Evolutionary conservation across 2,113 vertebrate species (phyloP).

Genomic region (Vanacampus margaritifer): DNA sequence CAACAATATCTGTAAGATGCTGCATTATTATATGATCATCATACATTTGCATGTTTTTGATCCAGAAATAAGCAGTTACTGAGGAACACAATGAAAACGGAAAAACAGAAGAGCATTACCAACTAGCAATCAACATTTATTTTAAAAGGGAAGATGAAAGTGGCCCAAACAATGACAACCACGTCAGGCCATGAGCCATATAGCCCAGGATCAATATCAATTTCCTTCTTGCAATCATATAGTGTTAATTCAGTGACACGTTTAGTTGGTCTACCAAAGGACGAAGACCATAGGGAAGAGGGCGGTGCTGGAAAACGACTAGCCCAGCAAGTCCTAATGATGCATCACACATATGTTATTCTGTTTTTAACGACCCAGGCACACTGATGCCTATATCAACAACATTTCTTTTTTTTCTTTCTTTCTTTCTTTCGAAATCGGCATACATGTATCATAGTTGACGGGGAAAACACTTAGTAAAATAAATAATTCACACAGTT

Average conservation of each 20-base stretch:
- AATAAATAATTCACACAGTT: neutral
- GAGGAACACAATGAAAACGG: neutral
- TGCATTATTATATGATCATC: too few species aligned
- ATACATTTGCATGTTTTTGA: neutral
- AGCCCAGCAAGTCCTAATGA: slow-evolving; percentile 2
- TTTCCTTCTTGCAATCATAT: neutral
- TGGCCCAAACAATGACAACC: neutral
- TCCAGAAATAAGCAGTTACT: neutral
- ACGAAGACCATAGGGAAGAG: neutral
- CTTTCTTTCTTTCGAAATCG: neutral
- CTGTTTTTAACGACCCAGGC: neutral
- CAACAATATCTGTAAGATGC: too few species aligned
- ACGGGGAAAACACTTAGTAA: neutral
- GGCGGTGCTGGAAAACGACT: neutral
- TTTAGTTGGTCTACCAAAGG: slow-evolving; percentile 3
- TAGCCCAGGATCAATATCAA: neutral
- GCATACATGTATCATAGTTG: neutral
- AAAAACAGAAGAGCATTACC: neutral
- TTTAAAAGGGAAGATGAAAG: neutral
- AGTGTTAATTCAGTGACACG: neutral
- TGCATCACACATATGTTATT: slow-evolving; percentile 2
- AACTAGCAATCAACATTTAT: neutral
- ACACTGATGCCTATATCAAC: neutral
- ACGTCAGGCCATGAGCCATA: neutral
- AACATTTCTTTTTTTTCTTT: neutral